Evolutionary conservation across 30 jellyfish, hydroid and myxozoan genomes (phyloP), one percentile per base, ranked within the genome.

Genomic region (Cassiopea andromeda): DNA sequence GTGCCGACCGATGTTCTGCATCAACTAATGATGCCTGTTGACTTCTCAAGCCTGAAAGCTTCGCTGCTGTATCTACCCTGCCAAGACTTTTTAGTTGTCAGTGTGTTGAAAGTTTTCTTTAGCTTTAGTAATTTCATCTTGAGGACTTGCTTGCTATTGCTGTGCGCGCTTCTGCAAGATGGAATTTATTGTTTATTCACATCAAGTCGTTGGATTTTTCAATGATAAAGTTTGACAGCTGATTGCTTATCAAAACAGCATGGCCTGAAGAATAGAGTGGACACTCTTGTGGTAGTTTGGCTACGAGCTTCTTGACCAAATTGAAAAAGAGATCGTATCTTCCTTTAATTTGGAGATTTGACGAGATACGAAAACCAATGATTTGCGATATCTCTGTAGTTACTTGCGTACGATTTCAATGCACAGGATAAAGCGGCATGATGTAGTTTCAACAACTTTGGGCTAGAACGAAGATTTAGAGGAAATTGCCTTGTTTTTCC

Each of bases 301-400:
- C 73, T 4, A 17, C 73, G 15, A 17, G 27, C 73, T 5, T 64
- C 73, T 64, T 64, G 73, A 9, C 73, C 73, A 64, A 64, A 64
- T 64, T 64, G 73, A 13, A 64, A 5, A 27, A 4, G 73, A 64
- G 73, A 64, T 64, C 43, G 19, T 64, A 64, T 64, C 73, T 9
- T 9, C 43, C 8, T 64, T 4, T 64, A 64, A 64, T 64, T 64
- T 64, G 27, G 19, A 64, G 73, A 64, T 64, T 27, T 9, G 73
- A 64, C 43, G 73, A 64, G 73, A 64, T 64, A 64, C 27, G 73
- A 64, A 64, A 64, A 64, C 73, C 73, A 64, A 64, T 64, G 15
- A 64, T 64, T 64, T 14, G 43, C 2, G 2, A 64, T 17, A 64
- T 64, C 73, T 9, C 27, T 27, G 15, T 64, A 14, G 73, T 27